These are phyloP conservation scores for Phyllotis vaccarum DNA, from an alignment of 2,797 vertebrate species.

Conservation along the genomic window DNA sequence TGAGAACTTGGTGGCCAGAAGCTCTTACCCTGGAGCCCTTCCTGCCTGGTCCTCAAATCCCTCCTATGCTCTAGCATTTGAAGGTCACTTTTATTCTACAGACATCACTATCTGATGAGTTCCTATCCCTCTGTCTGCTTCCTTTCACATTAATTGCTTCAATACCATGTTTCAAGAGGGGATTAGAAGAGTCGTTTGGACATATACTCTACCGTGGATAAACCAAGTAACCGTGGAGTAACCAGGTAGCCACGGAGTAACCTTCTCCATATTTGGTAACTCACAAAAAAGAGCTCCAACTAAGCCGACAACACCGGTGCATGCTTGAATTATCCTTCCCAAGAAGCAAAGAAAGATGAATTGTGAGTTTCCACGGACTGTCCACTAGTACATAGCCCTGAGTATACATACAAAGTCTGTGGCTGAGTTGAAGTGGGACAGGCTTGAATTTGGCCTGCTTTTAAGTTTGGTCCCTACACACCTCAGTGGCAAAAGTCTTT, in stretches of 20 bases:
- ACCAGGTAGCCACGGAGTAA: background rate
- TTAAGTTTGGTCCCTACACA: background rate
- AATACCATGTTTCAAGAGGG: background rate
- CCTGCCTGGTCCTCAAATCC: slow-evolving; percentile 21
- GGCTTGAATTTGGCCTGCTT: background rate
- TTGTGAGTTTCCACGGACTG: background rate
- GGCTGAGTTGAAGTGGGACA: background rate
- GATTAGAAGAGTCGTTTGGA: background rate
- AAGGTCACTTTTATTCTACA: background rate
- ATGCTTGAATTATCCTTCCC: slow-evolving; percentile 64
- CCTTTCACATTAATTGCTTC: background rate
- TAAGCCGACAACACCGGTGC: slow-evolving; percentile 49
- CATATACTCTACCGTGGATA: background rate
- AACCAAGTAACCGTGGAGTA: background rate
- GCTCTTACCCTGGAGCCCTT: slow-evolving; percentile 12
- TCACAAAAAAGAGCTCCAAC: slow-evolving; percentile 46
- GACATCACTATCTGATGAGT: background rate
- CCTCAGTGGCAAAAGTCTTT: background rate
- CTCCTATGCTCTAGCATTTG: background rate
- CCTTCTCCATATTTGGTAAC: background rate
- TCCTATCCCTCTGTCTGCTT: background rate
- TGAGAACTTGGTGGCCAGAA: slow-evolving; percentile 20
- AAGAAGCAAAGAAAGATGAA: slow-evolving; percentile 44
- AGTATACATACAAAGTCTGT: background rate
- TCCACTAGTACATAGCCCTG: slow-evolving; percentile 19